These are phyloP conservation scores for Coreoperca whiteheadi DNA, from an alignment of 2,113 vertebrate genomes.

Conservation along the genomic window DNA sequence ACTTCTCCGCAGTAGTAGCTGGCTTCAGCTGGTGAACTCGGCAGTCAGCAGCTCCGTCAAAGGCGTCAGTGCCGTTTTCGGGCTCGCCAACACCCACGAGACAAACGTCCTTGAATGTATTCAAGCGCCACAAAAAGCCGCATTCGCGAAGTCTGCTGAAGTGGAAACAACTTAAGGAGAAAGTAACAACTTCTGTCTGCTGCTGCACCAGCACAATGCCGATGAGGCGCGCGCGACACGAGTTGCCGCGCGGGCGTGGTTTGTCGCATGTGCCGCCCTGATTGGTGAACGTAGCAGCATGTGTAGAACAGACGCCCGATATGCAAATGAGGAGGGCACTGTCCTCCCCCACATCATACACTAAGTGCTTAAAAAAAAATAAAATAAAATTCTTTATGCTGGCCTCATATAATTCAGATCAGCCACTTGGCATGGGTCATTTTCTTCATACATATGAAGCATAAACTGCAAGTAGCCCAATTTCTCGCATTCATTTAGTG, in stretches of 20 bases:
- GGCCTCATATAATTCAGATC: background rate
- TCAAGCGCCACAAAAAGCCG: background rate
- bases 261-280: background rate
- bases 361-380: no score
- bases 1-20: conserved; percentile 1
- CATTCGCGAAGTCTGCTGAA: accelerated
- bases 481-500: no score
- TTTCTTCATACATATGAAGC: background rate
- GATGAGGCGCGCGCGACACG: conserved; percentile 55
- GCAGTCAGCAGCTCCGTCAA: background rate
- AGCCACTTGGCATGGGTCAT: background rate
- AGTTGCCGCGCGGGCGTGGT: conserved; percentile 74
- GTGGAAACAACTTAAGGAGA: accelerated
- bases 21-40: background rate
- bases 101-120: background rate
- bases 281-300: conserved; percentile 60
- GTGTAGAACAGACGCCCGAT: conserved; percentile 53
- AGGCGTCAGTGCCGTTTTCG: background rate
- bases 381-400: no score
- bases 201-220: conserved; percentile 1
- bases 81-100: background rate
- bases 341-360: background rate
- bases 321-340: conserved; percentile 35
- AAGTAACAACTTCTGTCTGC: conserved; percentile 10
- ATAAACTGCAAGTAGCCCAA: background rate